Conservation (phyloP, 2,113 vertebrate genomes). For the Notiomystis cincta region DNA sequence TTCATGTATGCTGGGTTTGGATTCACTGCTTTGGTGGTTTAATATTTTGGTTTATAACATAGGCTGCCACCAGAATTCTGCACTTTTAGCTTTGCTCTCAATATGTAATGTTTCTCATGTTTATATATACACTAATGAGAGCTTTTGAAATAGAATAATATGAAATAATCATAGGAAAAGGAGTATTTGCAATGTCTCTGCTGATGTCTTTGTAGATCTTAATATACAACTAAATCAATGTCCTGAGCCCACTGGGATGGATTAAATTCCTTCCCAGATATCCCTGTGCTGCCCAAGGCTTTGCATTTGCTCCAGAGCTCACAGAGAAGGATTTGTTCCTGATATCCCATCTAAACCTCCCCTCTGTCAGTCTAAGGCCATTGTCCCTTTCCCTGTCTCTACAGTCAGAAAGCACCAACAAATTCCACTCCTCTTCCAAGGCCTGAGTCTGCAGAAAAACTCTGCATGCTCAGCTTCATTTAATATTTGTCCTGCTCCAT, state of each 20-base stretch:
- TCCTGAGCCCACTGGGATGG: background rate
- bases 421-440: background rate
- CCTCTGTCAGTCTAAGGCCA: fast-evolving
- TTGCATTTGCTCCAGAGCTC: background rate
- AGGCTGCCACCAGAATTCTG: background rate
- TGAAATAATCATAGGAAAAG: background rate
- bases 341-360: background rate
- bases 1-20: background rate
- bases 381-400: background rate
- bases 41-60: background rate
- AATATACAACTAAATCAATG: background rate
- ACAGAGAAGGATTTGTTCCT: background rate
- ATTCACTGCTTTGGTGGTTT: background rate
- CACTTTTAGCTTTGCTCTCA: background rate
- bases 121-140: background rate
- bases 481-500: background rate
- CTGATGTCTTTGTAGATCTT: background rate
- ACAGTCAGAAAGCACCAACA: background rate
- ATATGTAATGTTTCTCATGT: background rate
- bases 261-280: background rate
- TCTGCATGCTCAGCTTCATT: background rate
- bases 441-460: background rate
- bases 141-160: background rate
- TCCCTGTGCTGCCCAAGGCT: background rate
- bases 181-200: background rate